Percentiles rank a stretch among this genome's conserved stretches.
These are phyloP conservation scores for western clawed frog (Xenopus tropicalis) DNA, from an alignment of 2,113 vertebrate species.

Conservation along the genomic window UCB_Xtro_10.0 CM004446.2:42461001-42461500, in stretches of 20 bases:
- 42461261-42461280: constrained; percentile 49
- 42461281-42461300: constrained; percentile 64
- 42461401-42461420: constrained; percentile 62
- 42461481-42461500: constrained; percentile 67
- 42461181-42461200: no score
- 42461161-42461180: no score
- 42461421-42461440: constrained; percentile 57
- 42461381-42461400: constrained; percentile 65
- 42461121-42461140: no score
- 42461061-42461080: no score
- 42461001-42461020: no score
- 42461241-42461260: neutral
- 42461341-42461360: constrained; percentile 56
- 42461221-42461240: no score
- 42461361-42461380: constrained; percentile 62
- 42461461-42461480: constrained; percentile 77
- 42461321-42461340: constrained; percentile 60
- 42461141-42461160: no score
- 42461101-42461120: no score
- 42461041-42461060: no score
- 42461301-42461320: constrained; percentile 60
- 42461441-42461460: constrained; percentile 62
- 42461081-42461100: no score
- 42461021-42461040: no score
- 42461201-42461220: no score